phyloP scores from a whole-genome alignment of 2,113 vertebrate species.

The Anoplopoma fimbria region DNA sequence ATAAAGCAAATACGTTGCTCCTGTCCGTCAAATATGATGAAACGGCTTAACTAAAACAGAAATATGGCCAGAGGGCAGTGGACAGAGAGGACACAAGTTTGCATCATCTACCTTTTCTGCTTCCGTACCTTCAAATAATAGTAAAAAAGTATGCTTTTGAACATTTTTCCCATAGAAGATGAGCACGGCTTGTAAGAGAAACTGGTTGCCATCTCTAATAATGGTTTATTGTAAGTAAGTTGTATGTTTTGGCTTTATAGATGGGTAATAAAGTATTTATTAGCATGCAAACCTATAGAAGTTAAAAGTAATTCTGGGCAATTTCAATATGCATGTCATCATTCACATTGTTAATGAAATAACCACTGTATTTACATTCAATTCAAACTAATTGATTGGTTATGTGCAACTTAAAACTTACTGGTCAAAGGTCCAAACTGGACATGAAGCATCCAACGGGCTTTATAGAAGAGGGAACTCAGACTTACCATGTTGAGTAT shows the following conservation, averaged over 20 bases:
- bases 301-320: no score
- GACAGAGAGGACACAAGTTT: constrained; percentile 50
- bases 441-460: neutral
- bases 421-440: neutral
- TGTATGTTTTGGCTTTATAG: neutral
- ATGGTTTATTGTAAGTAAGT: neutral
- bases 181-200: neutral
- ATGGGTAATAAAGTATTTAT: neutral
- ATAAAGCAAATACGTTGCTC: constrained; percentile 53
- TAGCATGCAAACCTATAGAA: no score
- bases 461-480: neutral
- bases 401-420: no score
- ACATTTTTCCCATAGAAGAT: neutral
- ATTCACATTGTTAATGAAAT: neutral
- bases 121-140: constrained; percentile 27
- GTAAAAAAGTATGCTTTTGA: neutral
- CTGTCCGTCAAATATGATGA: constrained; percentile 70
- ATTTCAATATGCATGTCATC: no score
- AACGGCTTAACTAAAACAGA: constrained; percentile 46
- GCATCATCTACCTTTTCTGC: constrained; percentile 21
- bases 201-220: neutral
- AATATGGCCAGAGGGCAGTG: constrained; percentile 41
- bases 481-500: neutral
- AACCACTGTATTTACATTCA: neutral
- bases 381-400: neutral